A percentile compares a stretch with the other conserved stretches of the same genome.
These are phyloP conservation scores for Euclidia mi DNA, from an alignment of 2,888 invertebrate species.

Conservation along the genomic window DNA sequence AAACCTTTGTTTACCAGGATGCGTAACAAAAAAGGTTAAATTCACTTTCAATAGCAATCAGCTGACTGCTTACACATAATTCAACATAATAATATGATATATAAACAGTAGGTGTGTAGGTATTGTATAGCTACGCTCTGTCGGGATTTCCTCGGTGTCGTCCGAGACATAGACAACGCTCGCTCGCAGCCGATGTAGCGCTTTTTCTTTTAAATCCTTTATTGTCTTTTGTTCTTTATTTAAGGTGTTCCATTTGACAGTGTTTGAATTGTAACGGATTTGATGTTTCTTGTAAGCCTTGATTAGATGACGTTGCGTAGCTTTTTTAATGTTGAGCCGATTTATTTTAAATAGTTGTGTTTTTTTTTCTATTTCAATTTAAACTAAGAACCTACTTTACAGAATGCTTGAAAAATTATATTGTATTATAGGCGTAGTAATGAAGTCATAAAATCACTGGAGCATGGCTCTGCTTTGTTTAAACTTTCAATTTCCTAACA, in stretches of 20 bases:
- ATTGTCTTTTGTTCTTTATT: constrained; percentile 23
- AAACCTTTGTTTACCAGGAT: constrained; percentile 7
- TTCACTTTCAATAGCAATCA: constrained; percentile 77
- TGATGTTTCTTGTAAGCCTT: background rate
- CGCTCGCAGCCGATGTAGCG: constrained; percentile 69
- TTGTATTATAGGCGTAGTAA: background rate
- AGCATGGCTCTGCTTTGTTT: constrained; percentile 6
- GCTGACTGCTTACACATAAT: constrained; percentile 82
- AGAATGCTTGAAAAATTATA: too few relatives aligned
- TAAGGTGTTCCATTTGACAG: constrained; percentile 10
- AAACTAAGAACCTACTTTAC: too few relatives aligned
- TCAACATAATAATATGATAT: constrained; percentile 74
- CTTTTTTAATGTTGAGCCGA: too few relatives aligned
- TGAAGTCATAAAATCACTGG: background rate
- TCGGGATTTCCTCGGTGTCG: constrained; percentile 78
- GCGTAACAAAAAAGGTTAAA: constrained; percentile 51
- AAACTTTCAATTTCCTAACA: constrained; percentile 20
- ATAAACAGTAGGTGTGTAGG: constrained; percentile 60
- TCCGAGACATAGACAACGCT: constrained; percentile 72
- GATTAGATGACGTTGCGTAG: too few relatives aligned
- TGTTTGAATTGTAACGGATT: constrained; percentile 3
- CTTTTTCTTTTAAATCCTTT: constrained; percentile 50
- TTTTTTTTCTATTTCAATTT: background rate
- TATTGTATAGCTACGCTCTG: constrained; percentile 62
- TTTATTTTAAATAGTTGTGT: too few relatives aligned